These are phyloP conservation scores for Mungos mungo DNA, from an alignment of 2,113 vertebrate genomes.

Conservation along the genomic window DNA sequence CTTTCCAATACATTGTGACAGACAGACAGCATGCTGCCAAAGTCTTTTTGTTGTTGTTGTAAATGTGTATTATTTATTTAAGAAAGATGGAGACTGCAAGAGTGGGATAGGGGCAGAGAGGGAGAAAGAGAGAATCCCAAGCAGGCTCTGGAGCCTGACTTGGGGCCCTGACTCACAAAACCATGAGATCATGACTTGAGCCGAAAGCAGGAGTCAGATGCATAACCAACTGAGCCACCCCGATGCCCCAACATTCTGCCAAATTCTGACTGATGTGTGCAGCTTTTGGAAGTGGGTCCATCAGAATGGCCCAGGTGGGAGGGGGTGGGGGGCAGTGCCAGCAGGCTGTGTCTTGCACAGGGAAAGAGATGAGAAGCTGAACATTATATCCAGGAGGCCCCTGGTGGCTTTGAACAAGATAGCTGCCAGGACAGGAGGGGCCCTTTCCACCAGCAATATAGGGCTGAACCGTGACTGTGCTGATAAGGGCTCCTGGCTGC, in stretches of 20 bases:
- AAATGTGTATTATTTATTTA: too few relatives aligned
- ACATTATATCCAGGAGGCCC: too few relatives aligned
- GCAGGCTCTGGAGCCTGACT: too few relatives aligned
- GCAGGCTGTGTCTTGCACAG: not conserved
- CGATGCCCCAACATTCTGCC: not conserved
- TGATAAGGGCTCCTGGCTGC: not conserved
- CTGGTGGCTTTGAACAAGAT: not conserved
- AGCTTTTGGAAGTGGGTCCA: not conserved
- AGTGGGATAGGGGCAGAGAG: too few relatives aligned
- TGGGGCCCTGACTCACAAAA: too few relatives aligned
- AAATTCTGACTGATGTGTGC: not conserved
- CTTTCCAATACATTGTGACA: not conserved
- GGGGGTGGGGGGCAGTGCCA: too few relatives aligned
- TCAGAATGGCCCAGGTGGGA: not conserved
- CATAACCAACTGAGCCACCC: too few relatives aligned
- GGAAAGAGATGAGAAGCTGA: not conserved
- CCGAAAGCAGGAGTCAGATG: too few relatives aligned
- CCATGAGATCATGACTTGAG: too few relatives aligned
- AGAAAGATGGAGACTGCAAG: too few relatives aligned
- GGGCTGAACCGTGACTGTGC: rapidly evolving
- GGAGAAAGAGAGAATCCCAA: too few relatives aligned
- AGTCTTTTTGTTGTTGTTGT: not conserved
- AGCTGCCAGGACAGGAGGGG: not conserved
- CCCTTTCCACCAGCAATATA: not conserved
- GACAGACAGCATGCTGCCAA: not conserved